These are phyloP conservation scores for Pogoniulus pusillus DNA, from an alignment of 2,797 vertebrate species.

Conservation along the genomic window DNA sequence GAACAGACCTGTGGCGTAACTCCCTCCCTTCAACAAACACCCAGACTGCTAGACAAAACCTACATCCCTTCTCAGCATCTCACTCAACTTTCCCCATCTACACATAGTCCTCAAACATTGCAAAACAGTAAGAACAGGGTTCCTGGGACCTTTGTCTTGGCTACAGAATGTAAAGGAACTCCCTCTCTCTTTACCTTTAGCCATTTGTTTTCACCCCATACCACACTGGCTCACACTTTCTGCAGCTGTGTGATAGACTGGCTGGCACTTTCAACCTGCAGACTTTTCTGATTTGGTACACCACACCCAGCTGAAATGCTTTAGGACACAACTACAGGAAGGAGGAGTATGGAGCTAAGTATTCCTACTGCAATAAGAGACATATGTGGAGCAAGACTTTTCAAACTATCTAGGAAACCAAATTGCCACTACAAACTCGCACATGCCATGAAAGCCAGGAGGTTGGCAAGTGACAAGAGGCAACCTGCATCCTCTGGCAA, in stretches of 20 bases:
- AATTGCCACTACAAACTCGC: background rate
- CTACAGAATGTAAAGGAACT: background rate
- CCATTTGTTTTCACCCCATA: background rate
- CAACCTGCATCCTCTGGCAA: background rate
- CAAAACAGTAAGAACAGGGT: background rate
- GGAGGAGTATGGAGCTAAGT: background rate
- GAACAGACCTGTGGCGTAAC: background rate
- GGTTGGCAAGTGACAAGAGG: background rate
- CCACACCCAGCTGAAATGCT: background rate
- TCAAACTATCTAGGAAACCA: background rate
- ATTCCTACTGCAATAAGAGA: background rate
- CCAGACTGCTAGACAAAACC: background rate
- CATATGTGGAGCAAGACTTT: background rate
- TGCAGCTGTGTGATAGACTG: background rate
- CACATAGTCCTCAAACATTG: background rate
- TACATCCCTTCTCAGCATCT: background rate
- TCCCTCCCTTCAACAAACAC: background rate
- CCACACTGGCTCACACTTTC: background rate
- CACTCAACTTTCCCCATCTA: background rate
- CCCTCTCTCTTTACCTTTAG: background rate
- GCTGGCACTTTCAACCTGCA: background rate
- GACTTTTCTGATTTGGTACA: background rate
- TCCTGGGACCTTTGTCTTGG: background rate
- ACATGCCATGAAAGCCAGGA: background rate
- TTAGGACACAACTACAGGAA: background rate